Conservation (phyloP, 92 coral and sea anemone species). For the Isaurus tuberculatus region DNA sequence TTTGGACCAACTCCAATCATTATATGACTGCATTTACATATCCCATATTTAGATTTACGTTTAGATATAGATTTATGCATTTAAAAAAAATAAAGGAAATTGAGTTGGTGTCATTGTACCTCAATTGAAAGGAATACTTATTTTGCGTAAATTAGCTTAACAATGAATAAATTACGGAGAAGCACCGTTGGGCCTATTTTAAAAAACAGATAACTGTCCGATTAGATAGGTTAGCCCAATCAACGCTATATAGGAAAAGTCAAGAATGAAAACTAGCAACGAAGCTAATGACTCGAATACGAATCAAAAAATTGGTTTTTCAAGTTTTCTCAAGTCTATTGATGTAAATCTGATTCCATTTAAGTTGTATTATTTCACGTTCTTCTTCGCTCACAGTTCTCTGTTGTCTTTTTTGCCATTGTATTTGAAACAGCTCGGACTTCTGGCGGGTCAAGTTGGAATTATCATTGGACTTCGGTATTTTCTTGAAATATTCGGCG, state of each 20-base stretch:
- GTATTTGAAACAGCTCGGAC: conserved; percentile 63
- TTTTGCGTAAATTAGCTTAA: no score
- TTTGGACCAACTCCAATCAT: no score
- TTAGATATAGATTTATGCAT: no score
- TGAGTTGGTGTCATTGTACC: no score
- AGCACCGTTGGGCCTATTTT: no score
- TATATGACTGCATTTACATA: no score
- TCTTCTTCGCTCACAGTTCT: conserved; percentile 58
- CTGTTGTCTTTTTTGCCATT: conserved; percentile 56
- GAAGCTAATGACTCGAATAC: background rate
- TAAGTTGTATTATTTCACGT: conserved; percentile 52
- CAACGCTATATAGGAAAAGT: background rate
- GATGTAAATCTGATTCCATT: conserved; percentile 56
- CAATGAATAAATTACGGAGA: no score
- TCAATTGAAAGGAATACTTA: no score
- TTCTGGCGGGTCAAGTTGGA: conserved; percentile 52
- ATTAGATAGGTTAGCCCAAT: no score
- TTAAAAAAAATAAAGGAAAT: no score
- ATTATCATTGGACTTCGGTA: conserved; percentile 50
- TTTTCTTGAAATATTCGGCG: conserved; percentile 57
- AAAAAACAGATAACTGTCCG: no score
- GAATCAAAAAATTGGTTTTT: background rate
- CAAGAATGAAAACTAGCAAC: background rate
- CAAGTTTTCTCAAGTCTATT: background rate
- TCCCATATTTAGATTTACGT: no score